Conservation (phyloP, 2,888 invertebrate species). For the Pristionchus arcanus region DNA sequence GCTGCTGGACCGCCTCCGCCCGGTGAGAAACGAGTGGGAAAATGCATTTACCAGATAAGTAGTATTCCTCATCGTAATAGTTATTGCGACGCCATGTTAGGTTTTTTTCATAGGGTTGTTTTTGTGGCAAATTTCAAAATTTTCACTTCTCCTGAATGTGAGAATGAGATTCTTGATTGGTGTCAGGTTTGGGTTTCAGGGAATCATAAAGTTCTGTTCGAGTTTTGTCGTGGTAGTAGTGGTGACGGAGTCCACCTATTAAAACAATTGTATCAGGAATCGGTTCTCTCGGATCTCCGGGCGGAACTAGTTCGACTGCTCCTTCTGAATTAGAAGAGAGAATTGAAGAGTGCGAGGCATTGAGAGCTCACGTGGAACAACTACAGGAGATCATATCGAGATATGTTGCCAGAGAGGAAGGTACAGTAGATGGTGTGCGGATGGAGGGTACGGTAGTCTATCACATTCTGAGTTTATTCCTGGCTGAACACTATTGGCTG, state of each 20-base stretch:
- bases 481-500: not conserved
- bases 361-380: slow-evolving; percentile 49
- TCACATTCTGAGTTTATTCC: slow-evolving; percentile 2
- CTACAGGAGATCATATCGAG: slow-evolving; percentile 48
- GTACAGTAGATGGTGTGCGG: not conserved
- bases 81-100: too few relatives aligned
- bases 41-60: too few relatives aligned
- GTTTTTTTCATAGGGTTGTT: too few relatives aligned
- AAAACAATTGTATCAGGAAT: slow-evolving; percentile 1
- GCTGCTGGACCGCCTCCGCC: slow-evolving; percentile 6
- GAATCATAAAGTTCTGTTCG: too few relatives aligned
- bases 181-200: too few relatives aligned
- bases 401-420: slow-evolving; percentile 48
- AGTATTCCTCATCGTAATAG: too few relatives aligned
- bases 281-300: slow-evolving; percentile 23
- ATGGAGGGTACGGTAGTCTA: not conserved
- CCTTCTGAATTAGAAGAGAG: slow-evolving; percentile 52
- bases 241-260: not conserved
- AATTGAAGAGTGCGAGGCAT: slow-evolving; percentile 54
- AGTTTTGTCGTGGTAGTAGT: too few relatives aligned
- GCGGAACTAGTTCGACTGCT: not conserved
- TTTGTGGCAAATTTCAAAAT: too few relatives aligned
- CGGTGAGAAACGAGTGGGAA: not conserved
- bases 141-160: too few relatives aligned
- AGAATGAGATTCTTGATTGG: too few relatives aligned